Percentiles rank a stretch among this genome's conserved stretches.
Evolutionary conservation across 2,113 vertebrate species (phyloP).

Genomic region (Gracilinanus agilis): DNA sequence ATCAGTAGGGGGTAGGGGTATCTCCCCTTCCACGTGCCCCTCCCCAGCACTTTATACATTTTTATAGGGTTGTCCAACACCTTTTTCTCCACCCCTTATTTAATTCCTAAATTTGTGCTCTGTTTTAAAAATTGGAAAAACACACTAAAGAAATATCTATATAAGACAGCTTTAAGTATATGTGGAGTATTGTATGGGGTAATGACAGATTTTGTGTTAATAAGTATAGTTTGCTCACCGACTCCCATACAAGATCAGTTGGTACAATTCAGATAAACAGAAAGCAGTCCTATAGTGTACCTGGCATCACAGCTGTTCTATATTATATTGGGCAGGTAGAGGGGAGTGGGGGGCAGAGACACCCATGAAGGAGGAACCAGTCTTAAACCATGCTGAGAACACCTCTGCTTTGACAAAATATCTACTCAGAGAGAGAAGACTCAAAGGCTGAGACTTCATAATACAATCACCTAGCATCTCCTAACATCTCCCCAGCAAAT

Average conservation of each 20-base stretch:
- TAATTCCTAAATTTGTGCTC: constrained; percentile 83
- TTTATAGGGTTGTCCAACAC: constrained; percentile 75
- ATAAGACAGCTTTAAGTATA: neutral
- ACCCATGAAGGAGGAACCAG: neutral
- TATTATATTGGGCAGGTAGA: neutral
- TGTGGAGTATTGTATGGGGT: neutral
- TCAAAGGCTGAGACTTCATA: too few relatives aligned
- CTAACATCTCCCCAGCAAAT: too few relatives aligned
- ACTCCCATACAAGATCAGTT: neutral
- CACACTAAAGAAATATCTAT: neutral
- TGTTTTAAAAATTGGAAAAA: constrained; percentile 48
- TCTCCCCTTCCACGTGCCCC: constrained; percentile 73
- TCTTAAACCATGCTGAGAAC: neutral
- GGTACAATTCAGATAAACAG: neutral
- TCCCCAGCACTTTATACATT: constrained; percentile 78
- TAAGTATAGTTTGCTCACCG: neutral
- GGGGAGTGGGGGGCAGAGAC: neutral
- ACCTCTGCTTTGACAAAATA: neutral
- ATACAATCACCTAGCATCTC: too few relatives aligned
- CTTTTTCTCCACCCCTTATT: constrained; percentile 61
- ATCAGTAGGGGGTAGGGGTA: constrained; percentile 69
- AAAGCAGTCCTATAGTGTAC: neutral
- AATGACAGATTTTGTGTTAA: neutral
- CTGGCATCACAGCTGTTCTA: neutral
- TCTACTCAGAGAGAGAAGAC: too few relatives aligned